These are phyloP conservation scores for Rhinopomastus cyanomelas DNA, from an alignment of 2,113 vertebrate species.

Conservation along the genomic window DNA sequence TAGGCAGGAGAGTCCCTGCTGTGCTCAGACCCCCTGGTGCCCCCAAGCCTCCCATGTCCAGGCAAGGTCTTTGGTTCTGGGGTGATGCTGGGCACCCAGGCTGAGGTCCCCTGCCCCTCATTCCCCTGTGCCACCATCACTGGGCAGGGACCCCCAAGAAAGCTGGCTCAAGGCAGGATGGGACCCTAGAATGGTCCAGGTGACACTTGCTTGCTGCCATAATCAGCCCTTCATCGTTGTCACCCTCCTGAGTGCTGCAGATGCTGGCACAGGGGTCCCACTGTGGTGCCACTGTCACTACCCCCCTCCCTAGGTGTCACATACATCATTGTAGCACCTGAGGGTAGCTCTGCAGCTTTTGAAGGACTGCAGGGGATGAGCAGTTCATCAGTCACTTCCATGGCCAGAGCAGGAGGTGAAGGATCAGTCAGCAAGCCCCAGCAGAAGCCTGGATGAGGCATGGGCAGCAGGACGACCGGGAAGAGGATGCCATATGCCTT, in stretches of 20 bases:
- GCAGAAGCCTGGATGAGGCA: accelerated
- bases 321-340: not conserved
- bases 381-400: not conserved
- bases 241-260: not conserved
- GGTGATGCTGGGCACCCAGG: accelerated
- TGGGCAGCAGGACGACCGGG: not conserved
- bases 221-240: not conserved
- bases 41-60: too few species aligned
- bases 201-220: not conserved
- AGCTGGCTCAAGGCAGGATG: not conserved
- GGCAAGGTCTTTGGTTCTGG: not conserved
- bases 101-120: not conserved
- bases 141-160: not conserved
- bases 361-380: too few species aligned
- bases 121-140: not conserved
- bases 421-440: not conserved
- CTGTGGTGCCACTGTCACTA: not conserved
- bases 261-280: not conserved
- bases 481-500: not conserved
- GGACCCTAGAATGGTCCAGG: not conserved
- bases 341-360: not conserved
- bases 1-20: not conserved
- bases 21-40: not conserved
- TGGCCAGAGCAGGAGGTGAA: not conserved
- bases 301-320: too few species aligned